phyloP scores from a whole-genome alignment of 2,113 vertebrate genomes.

The Spermophilus dauricus region DNA sequence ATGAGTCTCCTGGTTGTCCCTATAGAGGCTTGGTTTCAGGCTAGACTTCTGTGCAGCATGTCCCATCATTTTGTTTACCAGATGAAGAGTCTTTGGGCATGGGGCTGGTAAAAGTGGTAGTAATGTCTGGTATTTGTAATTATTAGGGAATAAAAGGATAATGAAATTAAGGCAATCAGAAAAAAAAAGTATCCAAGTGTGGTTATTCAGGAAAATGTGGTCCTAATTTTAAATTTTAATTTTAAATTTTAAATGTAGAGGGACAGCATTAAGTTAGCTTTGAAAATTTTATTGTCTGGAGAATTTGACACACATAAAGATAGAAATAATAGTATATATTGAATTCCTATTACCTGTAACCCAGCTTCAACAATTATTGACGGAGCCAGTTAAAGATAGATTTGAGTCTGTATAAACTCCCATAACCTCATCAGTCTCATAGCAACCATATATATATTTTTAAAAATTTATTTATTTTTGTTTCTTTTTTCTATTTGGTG shows the following conservation, averaged over 20 bases:
- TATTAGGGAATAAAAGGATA: neutral
- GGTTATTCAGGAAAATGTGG: neutral
- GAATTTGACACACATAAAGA: neutral
- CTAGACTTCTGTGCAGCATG: neutral
- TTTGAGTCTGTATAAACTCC: conserved; percentile 1
- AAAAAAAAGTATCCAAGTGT: neutral
- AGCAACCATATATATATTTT: neutral
- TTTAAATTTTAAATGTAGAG: neutral
- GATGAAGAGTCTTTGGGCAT: neutral
- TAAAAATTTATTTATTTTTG: neutral
- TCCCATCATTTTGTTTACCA: neutral
- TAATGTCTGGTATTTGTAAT: conserved; percentile 35
- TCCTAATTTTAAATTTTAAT: neutral
- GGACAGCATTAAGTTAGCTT: neutral
- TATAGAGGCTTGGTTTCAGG: neutral
- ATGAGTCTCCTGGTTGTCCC: conserved; percentile 8
- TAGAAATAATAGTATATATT: conserved; percentile 18
- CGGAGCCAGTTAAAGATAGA: conserved; percentile 4
- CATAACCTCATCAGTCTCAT: neutral
- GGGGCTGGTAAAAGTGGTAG: neutral
- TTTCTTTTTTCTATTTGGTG: no score
- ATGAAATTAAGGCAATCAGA: neutral
- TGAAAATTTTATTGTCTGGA: neutral
- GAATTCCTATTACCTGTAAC: neutral
- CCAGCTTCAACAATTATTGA: neutral